These are phyloP conservation scores for Python bivittatus DNA, from an alignment of 2,113 vertebrate genomes.

Conservation along the genomic window DNA sequence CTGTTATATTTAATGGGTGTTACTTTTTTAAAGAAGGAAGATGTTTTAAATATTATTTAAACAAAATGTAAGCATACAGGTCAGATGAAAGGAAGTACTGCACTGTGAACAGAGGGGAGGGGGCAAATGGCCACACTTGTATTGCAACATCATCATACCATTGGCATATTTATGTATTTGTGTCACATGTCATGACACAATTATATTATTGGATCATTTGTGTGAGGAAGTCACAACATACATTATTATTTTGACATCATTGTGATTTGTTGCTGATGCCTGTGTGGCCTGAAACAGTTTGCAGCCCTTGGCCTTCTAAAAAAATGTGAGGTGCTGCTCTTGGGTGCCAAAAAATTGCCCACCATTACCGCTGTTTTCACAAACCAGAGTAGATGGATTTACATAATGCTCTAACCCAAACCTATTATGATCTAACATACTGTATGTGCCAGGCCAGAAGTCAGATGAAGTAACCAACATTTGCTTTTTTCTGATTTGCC, in stretches of 20 bases:
- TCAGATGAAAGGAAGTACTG: not conserved
- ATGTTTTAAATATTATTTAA: not conserved
- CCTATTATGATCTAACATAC: not conserved
- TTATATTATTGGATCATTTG: not conserved
- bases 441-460: not conserved
- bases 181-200: not conserved
- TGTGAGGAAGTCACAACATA: not conserved
- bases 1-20: not conserved
- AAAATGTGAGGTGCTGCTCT: not conserved
- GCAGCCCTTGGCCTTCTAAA: not conserved
- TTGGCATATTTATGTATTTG: not conserved
- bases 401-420: not conserved
- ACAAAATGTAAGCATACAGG: not conserved
- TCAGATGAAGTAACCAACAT: not conserved
- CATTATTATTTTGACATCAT: not conserved
- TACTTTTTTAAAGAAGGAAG: not conserved
- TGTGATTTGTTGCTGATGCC: not conserved
- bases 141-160: not conserved
- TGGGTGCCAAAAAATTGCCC: not conserved
- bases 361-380: not conserved
- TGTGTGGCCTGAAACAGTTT: not conserved
- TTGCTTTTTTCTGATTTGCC: conserved; percentile 9
- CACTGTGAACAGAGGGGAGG: not conserved
- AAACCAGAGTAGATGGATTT: not conserved
- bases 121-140: not conserved